Percentiles rank a stretch among this genome's conserved stretches.
phyloP scores from a whole-genome alignment of 37 sponge, comb jelly and placozoan genomes.

The Ephydatia muelleri region DNA sequence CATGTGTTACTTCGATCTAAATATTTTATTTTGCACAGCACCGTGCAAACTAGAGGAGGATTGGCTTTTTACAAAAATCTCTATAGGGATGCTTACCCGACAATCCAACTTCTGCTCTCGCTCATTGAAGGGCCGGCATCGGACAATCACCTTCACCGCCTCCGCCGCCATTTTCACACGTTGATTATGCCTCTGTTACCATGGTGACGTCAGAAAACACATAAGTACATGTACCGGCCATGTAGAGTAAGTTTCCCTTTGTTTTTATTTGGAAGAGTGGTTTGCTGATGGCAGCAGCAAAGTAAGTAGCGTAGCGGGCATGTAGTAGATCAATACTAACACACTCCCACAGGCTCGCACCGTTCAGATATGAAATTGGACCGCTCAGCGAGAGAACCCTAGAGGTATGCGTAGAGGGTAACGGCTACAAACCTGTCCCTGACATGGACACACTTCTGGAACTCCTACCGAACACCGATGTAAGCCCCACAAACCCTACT shows the following conservation, averaged over 20 bases:
- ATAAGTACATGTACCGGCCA: neutral
- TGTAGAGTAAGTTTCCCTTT: neutral
- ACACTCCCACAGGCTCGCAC: neutral
- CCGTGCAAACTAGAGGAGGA: no score
- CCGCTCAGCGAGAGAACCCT: neutral
- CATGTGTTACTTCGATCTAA: neutral
- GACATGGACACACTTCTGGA: neutral
- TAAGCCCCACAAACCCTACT: neutral
- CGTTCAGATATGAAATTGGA: neutral
- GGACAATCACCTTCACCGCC: conserved; percentile 92
- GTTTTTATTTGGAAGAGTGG: neutral
- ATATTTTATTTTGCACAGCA: neutral
- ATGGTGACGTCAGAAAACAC: neutral
- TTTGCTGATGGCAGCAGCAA: neutral
- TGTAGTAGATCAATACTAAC: neutral
- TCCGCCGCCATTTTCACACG: conserved; percentile 61
- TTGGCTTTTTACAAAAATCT: no score
- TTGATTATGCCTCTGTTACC: neutral
- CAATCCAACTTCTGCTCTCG: conserved; percentile 85
- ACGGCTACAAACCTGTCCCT: neutral
- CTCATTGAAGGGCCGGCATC: conserved; percentile 94
- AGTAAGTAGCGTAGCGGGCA: neutral
- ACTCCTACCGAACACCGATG: neutral
- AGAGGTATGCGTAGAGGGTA: neutral
- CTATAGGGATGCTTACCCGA: conserved; percentile 44